Evolutionary conservation across 2,888 invertebrate species (phyloP).

Genomic region (Dynastes maya): DNA sequence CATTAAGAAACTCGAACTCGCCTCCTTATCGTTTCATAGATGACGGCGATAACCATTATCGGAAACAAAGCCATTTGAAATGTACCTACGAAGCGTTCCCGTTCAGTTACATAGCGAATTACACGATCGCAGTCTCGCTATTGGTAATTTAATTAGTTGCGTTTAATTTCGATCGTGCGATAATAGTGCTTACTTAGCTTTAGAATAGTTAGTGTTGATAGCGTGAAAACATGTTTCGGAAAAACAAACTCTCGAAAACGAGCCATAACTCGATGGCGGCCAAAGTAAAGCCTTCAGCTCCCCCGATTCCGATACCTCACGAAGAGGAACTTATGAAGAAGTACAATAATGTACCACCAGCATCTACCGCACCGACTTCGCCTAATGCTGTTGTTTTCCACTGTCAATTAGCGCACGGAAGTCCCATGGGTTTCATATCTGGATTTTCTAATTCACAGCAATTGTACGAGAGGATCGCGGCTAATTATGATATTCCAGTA

Average conservation of each 20-base stretch:
- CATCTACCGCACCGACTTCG: neutral
- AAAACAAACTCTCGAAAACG: conserved; percentile 15
- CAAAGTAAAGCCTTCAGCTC: neutral
- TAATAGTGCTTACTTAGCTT: neutral
- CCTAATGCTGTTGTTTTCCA: conserved; percentile 79
- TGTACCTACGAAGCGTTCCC: conserved; percentile 5
- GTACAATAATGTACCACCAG: conserved; percentile 13
- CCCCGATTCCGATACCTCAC: neutral
- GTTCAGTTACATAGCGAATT: conserved; percentile 6
- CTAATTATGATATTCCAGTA: conserved; percentile 87
- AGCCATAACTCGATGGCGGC: neutral
- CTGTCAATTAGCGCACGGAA: conserved; percentile 98
- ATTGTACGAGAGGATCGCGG: conserved; percentile 95
- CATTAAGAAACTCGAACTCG: neutral
- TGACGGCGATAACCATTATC: conserved; percentile 34
- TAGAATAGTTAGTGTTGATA: neutral
- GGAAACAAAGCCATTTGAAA: conserved; percentile 22
- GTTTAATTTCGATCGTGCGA: neutral
- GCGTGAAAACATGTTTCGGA: conserved; percentile 27
- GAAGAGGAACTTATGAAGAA: conserved; percentile 26
- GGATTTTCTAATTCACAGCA: conserved; percentile 97
- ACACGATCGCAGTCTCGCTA: too few species aligned
- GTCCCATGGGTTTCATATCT: conserved; percentile 94
- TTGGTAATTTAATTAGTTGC: too few species aligned
- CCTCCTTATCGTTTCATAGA: conserved; percentile 25